Conservation (phyloP, 2,797 vertebrate species). For the Hydrocynus forskahlii region DNA sequence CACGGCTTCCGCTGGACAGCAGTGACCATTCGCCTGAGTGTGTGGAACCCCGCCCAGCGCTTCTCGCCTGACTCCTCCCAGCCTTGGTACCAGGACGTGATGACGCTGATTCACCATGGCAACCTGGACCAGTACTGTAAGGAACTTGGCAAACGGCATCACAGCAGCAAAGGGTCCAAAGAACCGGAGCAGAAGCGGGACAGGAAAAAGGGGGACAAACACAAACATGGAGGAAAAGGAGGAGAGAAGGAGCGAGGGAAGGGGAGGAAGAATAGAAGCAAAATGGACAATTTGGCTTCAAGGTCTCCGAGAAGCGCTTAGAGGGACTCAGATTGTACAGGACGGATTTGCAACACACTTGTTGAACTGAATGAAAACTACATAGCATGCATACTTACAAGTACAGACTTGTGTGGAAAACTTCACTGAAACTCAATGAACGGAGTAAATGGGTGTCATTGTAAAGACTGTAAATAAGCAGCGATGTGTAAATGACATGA, state of each 20-base stretch:
- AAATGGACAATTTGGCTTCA: conserved; percentile 69
- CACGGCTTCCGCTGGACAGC: conserved; percentile 84
- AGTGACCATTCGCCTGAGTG: conserved; percentile 73
- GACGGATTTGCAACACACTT: conserved; percentile 32
- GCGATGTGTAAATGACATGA: conserved; percentile 24
- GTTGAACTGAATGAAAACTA: conserved; percentile 14
- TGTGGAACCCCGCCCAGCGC: conserved; percentile 73
- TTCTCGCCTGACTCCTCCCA: conserved; percentile 52
- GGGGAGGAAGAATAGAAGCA: conserved; percentile 76
- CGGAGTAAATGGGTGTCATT: conserved; percentile 8
- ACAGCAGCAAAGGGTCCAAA: conserved; percentile 64
- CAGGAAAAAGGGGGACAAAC: conserved; percentile 59
- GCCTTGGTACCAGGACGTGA: conserved; percentile 77
- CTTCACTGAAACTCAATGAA: conserved; percentile 19
- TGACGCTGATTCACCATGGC: conserved; percentile 74
- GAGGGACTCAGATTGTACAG: conserved; percentile 60
- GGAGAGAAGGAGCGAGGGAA: conserved; percentile 57
- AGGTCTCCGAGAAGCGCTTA: conserved; percentile 80
- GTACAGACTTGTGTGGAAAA: conserved; percentile 25
- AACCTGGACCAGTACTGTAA: conserved; percentile 78
- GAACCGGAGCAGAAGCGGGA: conserved; percentile 49
- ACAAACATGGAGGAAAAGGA: conserved; percentile 70
- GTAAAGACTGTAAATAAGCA: conserved; percentile 42
- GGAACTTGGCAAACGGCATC: conserved; percentile 71
- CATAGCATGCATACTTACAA: conserved; percentile 50